Conservation (phyloP, 2,888 invertebrate genomes). For the Chaitophorus viminalis region DNA sequence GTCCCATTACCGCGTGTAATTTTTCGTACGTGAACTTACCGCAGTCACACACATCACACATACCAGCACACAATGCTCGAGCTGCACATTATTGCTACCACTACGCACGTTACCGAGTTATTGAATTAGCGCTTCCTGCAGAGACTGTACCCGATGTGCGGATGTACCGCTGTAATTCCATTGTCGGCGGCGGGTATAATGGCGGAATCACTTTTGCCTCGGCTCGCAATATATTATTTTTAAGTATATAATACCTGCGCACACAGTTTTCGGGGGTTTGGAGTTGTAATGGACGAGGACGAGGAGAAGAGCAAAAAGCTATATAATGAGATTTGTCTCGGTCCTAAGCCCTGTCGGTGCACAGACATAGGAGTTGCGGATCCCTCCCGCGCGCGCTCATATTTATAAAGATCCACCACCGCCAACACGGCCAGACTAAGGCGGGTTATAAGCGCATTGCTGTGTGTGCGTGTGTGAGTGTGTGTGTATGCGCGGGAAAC, state of each 20-base stretch:
- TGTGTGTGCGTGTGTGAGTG: background rate
- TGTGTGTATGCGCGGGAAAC: background rate
- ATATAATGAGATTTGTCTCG: constrained; percentile 52
- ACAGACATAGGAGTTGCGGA: constrained; percentile 1
- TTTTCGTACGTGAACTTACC: too few species aligned
- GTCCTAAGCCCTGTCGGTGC: constrained; percentile 36
- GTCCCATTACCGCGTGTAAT: too few species aligned
- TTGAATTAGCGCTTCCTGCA: constrained; percentile 29
- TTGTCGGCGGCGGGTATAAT: constrained; percentile 37
- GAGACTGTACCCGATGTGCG: background rate
- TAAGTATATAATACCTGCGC: constrained; percentile 37
- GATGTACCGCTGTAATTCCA: constrained; percentile 19
- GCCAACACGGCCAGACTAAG: background rate
- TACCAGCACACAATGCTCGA: background rate
- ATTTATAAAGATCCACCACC: constrained; percentile 12
- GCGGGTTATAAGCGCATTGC: constrained; percentile 40
- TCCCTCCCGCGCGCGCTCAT: background rate
- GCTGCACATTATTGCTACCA: background rate
- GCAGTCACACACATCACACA: too few species aligned
- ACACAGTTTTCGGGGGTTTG: background rate
- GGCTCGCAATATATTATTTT: constrained; percentile 30
- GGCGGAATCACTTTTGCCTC: constrained; percentile 38
- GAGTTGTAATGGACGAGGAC: background rate
- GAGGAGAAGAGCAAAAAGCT: constrained; percentile 37
- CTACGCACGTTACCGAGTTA: background rate